These are phyloP conservation scores for Amblyjoppa fuscipennis DNA, from an alignment of 2,888 invertebrate genomes.

Conservation along the genomic window DNA sequence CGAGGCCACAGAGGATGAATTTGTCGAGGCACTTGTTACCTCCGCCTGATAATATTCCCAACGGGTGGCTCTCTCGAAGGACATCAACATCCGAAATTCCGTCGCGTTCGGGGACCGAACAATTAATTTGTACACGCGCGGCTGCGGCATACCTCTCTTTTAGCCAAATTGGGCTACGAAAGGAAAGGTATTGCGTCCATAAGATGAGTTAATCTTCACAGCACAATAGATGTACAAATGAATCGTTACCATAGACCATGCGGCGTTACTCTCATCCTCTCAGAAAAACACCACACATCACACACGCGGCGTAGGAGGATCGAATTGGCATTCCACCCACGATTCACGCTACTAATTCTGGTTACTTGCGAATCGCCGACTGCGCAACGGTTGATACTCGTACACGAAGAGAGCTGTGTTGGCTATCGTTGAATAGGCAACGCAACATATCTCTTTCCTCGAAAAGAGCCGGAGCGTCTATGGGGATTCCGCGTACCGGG, in stretches of 20 bases:
- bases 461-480: neutral
- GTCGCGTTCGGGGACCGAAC: too few relatives aligned
- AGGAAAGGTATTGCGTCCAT: too few relatives aligned
- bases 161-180: too few relatives aligned
- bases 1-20: conserved; percentile 25
- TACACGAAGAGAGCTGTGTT: neutral
- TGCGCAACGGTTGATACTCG: conserved; percentile 15
- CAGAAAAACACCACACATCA: conserved; percentile 15
- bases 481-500: conserved; percentile 55
- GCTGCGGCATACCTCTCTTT: too few relatives aligned
- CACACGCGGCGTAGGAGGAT: neutral
- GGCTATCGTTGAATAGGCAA: neutral
- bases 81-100: too few relatives aligned
- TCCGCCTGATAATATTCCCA: too few relatives aligned
- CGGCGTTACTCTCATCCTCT: neutral
- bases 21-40: conserved; percentile 6
- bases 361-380: conserved; percentile 15
- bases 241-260: neutral
- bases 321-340: conserved; percentile 38
- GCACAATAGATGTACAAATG: too few relatives aligned
- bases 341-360: neutral
- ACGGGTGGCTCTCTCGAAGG: too few relatives aligned
- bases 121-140: too few relatives aligned
- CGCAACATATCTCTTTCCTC: neutral
- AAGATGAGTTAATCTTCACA: too few relatives aligned